phyloP scores from a whole-genome alignment of 1,140 invertebrate genomes.

The Ylistrum balloti region DNA sequence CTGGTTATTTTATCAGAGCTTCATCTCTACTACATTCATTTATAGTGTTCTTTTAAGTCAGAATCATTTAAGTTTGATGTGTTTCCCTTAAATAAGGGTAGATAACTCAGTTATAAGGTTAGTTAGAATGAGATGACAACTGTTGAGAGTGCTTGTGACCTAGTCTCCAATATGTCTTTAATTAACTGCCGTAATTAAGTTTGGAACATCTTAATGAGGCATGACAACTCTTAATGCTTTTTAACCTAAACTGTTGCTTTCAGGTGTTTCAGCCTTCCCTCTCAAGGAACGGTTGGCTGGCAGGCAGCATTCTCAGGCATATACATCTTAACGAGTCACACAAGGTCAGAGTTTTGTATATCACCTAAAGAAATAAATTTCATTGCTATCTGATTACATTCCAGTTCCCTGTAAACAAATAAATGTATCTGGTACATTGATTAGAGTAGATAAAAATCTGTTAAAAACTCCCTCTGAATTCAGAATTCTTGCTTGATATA shows the following conservation, averaged over 20 bases:
- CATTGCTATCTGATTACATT: neutral
- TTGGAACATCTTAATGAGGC: neutral
- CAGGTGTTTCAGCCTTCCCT: neutral
- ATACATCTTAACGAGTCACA: neutral
- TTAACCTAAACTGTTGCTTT: neutral
- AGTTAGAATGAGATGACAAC: neutral
- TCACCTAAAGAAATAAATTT: neutral
- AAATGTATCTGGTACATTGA: neutral
- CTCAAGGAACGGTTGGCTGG: neutral
- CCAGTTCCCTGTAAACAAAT: neutral
- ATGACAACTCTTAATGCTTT: neutral
- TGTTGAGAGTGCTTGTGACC: neutral
- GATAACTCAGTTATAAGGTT: too few species aligned
- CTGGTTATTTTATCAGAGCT: neutral
- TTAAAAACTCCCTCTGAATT: too few species aligned
- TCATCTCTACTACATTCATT: neutral
- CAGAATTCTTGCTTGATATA: too few species aligned
- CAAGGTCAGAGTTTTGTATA: neutral
- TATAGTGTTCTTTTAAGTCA: neutral
- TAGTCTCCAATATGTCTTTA: neutral
- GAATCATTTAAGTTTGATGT: neutral
- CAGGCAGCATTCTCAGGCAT: conserved; percentile 22
- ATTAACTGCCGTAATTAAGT: neutral
- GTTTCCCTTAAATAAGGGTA: neutral
- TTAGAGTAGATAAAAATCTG: neutral